Base-by-base conservation (phyloP, 2,888 invertebrate genomes). In the Ceraclea dissimilis region DNA sequence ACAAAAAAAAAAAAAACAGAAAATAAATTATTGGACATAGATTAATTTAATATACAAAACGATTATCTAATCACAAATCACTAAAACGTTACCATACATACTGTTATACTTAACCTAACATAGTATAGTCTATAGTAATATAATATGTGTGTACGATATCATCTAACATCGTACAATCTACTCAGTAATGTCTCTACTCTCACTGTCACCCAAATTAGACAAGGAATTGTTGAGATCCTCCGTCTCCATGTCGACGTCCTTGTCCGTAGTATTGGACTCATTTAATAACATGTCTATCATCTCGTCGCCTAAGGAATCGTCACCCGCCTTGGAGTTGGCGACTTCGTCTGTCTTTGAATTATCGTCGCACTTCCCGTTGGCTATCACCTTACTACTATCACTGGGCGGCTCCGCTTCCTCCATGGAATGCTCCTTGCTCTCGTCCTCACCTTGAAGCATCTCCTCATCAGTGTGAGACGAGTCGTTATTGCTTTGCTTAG, bases 261-360 rank as follows among this genome's bases (percentile, higher is more conserved):
- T 43, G 1, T 48, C 51, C 11, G 54, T 51, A 2, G 26, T 33
- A 5, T 39, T 21, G 17, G n/a, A 26, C n/a, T 52, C 72, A 60
- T 71, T 70, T 52, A 74, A 64, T 52, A 74, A 66, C 57, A 65
- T 69, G 59, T 74, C 70, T 59, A 73, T 73, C 65, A 71, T 66
- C 60, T 74, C 72, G 34, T 72, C 72, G 63, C 69, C 72, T 65
- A 71, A 71, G 62, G 74, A 74, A 49, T 67, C 47, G 56, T 70
- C 67, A 21, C 60, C 60, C 63, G 31, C 44, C 31, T 53, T 47
- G 11, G 57, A 10, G 19, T 39, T 22, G 2, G 17, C 11, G 11
- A 39, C 49, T 13, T 16, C 39, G 16, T 26, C 48, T 2, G 13
- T 22, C 22, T 56, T 55, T 8, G n/a, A 31, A 18, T 50, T 52